Evolutionary conservation across 64 coral and sea anemone genomes (phyloP).

Genomic region (Catalaphyllia jardinei): DNA sequence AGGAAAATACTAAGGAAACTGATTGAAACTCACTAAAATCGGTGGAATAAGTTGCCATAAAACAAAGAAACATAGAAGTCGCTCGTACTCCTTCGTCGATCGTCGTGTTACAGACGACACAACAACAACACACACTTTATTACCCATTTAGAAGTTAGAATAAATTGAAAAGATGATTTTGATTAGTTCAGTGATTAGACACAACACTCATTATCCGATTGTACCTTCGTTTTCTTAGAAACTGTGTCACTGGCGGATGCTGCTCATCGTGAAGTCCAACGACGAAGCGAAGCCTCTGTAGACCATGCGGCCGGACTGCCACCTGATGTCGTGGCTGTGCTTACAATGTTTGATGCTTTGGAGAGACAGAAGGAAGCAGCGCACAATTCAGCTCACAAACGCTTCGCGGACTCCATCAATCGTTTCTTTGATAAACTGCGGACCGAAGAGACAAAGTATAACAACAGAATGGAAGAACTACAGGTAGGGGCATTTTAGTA

Average conservation of each 20-base stretch:
- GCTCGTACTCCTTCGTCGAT: too few species aligned
- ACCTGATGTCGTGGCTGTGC: conserved; percentile 78
- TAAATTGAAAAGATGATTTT: too few species aligned
- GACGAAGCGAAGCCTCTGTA: conserved; percentile 84
- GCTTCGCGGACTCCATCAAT: conserved; percentile 76
- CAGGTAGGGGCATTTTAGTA: conserved; percentile 57
- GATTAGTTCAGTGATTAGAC: too few species aligned
- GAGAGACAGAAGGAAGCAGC: conserved; percentile 75
- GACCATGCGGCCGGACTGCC: conserved; percentile 90
- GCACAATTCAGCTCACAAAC: conserved; percentile 79
- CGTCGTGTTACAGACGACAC: neutral
- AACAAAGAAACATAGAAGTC: too few species aligned
- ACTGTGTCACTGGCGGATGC: conserved; percentile 81
- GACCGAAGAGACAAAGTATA: conserved; percentile 89
- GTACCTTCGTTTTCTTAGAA: conserved; percentile 42
- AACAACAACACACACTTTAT: too few species aligned
- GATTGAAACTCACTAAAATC: too few species aligned
- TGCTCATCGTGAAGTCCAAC: conserved; percentile 84
- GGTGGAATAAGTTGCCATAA: too few species aligned
- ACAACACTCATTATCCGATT: neutral
- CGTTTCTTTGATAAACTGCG: conserved; percentile 96
- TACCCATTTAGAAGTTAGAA: too few species aligned
- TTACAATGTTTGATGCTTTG: conserved; percentile 79
- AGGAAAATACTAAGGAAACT: too few species aligned
- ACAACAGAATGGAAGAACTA: conserved; percentile 95